A percentile compares a stretch with the other conserved stretches of the same genome.
These are phyloP conservation scores for Hippocampus comes DNA, from an alignment of 2,113 vertebrate genomes.

Conservation along the genomic window DNA sequence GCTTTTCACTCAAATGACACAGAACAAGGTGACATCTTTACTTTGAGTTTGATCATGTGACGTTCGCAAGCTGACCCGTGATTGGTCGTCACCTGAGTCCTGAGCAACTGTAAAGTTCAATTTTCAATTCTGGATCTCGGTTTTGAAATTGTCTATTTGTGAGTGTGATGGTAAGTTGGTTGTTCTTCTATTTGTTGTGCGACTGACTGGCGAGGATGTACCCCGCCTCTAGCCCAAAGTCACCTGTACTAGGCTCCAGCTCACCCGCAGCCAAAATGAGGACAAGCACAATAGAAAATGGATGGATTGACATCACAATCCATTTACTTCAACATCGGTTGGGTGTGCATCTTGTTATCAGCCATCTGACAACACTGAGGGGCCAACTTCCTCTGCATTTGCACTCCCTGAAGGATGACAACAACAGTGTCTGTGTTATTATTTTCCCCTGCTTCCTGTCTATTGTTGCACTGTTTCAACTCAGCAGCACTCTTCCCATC, in stretches of 20 bases:
- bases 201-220: neutral
- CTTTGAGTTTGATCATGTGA: no score
- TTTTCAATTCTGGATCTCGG: no score
- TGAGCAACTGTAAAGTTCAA: no score
- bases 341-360: conserved; percentile 25
- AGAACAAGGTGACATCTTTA: no score
- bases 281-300: neutral
- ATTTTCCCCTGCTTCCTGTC: conserved; percentile 51
- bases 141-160: no score
- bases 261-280: neutral
- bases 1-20: no score
- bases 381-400: conserved; percentile 46
- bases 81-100: no score
- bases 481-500: conserved; percentile 42
- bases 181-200: neutral
- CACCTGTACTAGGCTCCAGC: neutral
- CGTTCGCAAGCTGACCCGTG: no score
- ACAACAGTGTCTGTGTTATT: conserved; percentile 37
- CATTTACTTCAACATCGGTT: neutral
- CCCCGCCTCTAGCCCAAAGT: neutral
- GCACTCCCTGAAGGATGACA: conserved; percentile 23
- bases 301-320: neutral
- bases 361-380: conserved; percentile 52
- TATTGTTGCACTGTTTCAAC: conserved; percentile 51
- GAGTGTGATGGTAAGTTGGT: no score